A percentile compares a stretch with the other conserved stretches of the same genome.
phyloP scores from a whole-genome alignment of 2,888 invertebrate genomes.

The Aphodius granarius region DNA sequence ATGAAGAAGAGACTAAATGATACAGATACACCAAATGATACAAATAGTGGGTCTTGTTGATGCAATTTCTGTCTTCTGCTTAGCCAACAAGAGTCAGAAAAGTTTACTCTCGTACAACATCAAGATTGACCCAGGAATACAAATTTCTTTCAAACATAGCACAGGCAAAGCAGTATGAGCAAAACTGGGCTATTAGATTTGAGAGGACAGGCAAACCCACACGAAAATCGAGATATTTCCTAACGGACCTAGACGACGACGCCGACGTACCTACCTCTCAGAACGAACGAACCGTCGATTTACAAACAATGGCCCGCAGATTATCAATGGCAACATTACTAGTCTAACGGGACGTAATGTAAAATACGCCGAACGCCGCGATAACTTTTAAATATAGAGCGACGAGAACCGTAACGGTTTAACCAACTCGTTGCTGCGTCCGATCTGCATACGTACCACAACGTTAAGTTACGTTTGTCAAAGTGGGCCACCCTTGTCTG shows the following conservation, averaged over 20 bases:
- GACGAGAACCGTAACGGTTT: neutral
- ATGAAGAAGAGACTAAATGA: too few species aligned
- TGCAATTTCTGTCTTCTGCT: too few species aligned
- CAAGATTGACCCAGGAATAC: too few species aligned
- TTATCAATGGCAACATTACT: constrained; percentile 30
- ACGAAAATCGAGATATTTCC: neutral
- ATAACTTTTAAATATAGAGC: constrained; percentile 6
- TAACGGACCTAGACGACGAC: neutral
- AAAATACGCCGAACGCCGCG: neutral
- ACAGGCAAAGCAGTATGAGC: too few species aligned
- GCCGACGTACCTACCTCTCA: neutral
- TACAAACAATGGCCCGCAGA: constrained; percentile 36
- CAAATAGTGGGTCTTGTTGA: too few species aligned
- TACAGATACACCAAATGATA: too few species aligned
- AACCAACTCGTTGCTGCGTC: neutral
- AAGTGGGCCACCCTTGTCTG: neutral
- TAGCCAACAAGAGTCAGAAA: too few species aligned
- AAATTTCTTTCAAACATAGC: too few species aligned
- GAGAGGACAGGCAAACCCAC: neutral
- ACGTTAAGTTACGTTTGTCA: neutral
- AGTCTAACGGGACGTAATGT: constrained; percentile 30
- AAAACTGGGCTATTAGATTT: neutral
- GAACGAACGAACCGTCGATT: constrained; percentile 24
- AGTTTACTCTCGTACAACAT: too few species aligned
- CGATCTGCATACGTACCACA: neutral